Percentiles rank a stretch among this genome's conserved stretches.
Conservation (phyloP, 2,113 vertebrate genomes). For the Ellobius talpinus region DNA sequence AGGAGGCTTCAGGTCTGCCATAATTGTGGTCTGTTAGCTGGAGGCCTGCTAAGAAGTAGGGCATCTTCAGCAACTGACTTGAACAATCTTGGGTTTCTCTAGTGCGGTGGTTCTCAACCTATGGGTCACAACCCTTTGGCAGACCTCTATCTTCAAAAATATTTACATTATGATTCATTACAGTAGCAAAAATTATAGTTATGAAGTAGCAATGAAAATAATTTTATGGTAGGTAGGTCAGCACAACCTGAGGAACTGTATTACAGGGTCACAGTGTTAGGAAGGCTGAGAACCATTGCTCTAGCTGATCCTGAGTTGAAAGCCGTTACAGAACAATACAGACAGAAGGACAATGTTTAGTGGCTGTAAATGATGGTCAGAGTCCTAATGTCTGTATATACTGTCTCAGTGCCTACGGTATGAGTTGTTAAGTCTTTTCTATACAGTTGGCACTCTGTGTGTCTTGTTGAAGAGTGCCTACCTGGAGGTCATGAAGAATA, state of each 20-base stretch:
- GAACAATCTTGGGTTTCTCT: not conserved
- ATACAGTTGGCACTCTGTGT: not conserved
- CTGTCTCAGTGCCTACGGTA: not conserved
- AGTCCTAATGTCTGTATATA: not conserved
- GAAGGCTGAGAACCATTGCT: not conserved
- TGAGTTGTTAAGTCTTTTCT: not conserved
- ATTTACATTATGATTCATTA: not conserved
- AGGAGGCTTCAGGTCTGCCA: not conserved
- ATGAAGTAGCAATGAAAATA: not conserved
- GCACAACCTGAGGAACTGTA: not conserved
- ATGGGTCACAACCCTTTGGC: not conserved
- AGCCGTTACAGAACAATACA: not conserved
- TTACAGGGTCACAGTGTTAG: not conserved
- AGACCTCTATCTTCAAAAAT: not conserved
- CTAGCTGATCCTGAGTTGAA: not conserved
- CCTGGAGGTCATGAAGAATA: not conserved
- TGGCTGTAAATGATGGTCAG: not conserved
- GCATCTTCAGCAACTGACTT: not conserved
- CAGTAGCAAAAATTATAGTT: not conserved
- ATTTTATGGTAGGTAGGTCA: not conserved
- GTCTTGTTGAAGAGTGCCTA: not conserved
- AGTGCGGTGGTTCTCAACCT: not conserved
- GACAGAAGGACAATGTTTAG: not conserved
- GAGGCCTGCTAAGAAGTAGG: not conserved
- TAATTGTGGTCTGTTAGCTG: not conserved